Evolutionary conservation across 2,888 invertebrate genomes (phyloP).

Genomic region (Polydrusus tereticollis): DNA sequence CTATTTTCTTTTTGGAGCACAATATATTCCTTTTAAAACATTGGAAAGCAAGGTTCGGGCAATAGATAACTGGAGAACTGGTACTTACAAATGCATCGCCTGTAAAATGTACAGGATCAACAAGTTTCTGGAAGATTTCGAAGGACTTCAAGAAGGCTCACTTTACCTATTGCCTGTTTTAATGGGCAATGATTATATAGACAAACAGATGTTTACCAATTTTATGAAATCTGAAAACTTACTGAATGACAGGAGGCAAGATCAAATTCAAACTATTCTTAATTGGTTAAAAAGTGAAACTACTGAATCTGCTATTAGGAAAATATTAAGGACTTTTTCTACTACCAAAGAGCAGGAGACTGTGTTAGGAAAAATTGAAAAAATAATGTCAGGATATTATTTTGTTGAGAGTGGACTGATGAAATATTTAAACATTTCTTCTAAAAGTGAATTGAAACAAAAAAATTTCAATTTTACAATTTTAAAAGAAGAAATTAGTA

Average conservation of each 20-base stretch:
- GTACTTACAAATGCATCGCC: slow-evolving; percentile 69
- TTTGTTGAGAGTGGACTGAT: slow-evolving; percentile 73
- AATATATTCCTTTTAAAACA: slow-evolving; percentile 83
- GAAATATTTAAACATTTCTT: slow-evolving; percentile 67
- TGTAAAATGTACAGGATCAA: slow-evolving; percentile 83
- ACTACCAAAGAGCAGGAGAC: slow-evolving; percentile 69
- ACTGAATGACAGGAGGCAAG: slow-evolving; percentile 70
- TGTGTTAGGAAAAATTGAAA: slow-evolving; percentile 73
- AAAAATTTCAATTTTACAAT: slow-evolving; percentile 22
- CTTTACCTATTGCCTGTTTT: slow-evolving; percentile 86
- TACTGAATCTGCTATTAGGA: slow-evolving; percentile 77
- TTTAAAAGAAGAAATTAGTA: slow-evolving; percentile 15
- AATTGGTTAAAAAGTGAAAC: slow-evolving; percentile 82
- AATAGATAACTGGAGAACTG: slow-evolving; percentile 51
- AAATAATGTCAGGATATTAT: slow-evolving; percentile 76
- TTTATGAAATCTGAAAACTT: slow-evolving; percentile 76
- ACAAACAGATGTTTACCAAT: slow-evolving; percentile 74
- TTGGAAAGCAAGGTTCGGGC: slow-evolving; percentile 65
- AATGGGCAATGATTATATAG: slow-evolving; percentile 91
- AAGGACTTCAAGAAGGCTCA: slow-evolving; percentile 71
- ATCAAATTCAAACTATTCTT: slow-evolving; percentile 79
- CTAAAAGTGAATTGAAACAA: not conserved
- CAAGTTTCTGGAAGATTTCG: slow-evolving; percentile 76
- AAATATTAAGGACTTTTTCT: slow-evolving; percentile 75
- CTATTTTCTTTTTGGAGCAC: slow-evolving; percentile 89